A percentile compares a stretch with the other conserved stretches of the same genome.
These are phyloP conservation scores for Urechis unicinctus DNA, from an alignment of 2,888 invertebrate genomes.

Conservation along the genomic window DNA sequence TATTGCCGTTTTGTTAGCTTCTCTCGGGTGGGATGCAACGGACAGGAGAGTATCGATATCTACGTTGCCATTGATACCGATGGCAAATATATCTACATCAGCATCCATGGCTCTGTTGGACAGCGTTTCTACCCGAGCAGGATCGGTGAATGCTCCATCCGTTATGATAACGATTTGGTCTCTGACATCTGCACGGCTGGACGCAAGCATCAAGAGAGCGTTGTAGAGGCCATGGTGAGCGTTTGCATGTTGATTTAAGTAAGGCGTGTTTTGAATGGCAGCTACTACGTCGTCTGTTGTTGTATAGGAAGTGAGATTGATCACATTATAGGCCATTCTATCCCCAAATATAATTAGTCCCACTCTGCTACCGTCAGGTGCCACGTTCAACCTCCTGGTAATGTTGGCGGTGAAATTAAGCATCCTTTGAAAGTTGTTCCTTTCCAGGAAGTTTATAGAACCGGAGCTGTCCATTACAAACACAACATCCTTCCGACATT, in stretches of 20 bases:
- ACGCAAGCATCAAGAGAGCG: conserved; percentile 15
- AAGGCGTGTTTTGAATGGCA: conserved; percentile 22
- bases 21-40: no score
- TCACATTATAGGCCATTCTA: conserved; percentile 16
- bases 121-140: no score
- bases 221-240: conserved; percentile 23
- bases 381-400: conserved; percentile 20
- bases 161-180: neutral
- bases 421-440: conserved; percentile 22
- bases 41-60: no score
- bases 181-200: neutral
- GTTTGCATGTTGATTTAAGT: conserved; percentile 22
- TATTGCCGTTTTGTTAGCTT: no score
- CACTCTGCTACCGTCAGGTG: conserved; percentile 19
- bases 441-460: conserved; percentile 11
- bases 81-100: no score
- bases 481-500: conserved; percentile 1
- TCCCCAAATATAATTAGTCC: conserved; percentile 21
- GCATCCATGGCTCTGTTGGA: no score
- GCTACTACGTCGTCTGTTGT: conserved; percentile 13
- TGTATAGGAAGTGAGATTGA: conserved; percentile 22
- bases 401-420: conserved; percentile 22
- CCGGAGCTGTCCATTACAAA: conserved; percentile 8
- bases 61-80: no score
- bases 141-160: neutral